These are phyloP conservation scores for Parauchenoglanis ngamensis DNA, from an alignment of 2,797 vertebrate species.

Conservation along the genomic window DNA sequence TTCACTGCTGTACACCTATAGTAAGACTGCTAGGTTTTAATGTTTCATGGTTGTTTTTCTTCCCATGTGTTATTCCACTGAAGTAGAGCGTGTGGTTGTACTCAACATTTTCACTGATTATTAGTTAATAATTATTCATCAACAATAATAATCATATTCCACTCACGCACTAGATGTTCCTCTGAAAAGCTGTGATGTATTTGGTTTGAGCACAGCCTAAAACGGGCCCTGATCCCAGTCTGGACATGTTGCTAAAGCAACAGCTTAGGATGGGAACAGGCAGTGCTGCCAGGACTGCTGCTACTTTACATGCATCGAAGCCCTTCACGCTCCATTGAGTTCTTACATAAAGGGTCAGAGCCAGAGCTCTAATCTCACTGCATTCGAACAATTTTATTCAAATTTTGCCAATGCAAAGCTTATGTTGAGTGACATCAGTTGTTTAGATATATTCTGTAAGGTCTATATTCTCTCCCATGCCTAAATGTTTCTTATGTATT, in stretches of 20 bases:
- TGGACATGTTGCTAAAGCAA: constrained; percentile 42
- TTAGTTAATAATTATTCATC: constrained; percentile 7
- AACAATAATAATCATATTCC: constrained; percentile 14
- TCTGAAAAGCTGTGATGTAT: constrained; percentile 12
- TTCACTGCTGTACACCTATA: neutral
- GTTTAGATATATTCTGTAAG: neutral
- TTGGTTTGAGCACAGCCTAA: constrained; percentile 12
- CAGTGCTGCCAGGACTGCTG: constrained; percentile 42
- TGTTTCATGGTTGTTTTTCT: constrained; percentile 8
- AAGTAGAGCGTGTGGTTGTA: neutral
- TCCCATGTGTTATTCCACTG: neutral
- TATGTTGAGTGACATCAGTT: neutral
- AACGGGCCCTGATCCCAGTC: constrained; percentile 26
- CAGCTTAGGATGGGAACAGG: constrained; percentile 45
- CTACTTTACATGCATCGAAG: constrained; percentile 48
- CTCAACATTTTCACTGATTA: neutral
- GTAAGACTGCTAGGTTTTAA: neutral
- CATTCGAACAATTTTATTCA: constrained; percentile 7
- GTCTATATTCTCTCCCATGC: neutral
- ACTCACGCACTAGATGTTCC: neutral
- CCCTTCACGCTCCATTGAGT: constrained; percentile 26
- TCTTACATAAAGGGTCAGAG: constrained; percentile 38
- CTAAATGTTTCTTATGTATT: neutral
- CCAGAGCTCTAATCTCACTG: constrained; percentile 3
- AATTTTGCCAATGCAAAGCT: neutral